Conservation (phyloP, 2,888 invertebrate genomes). For the Tryphoninae sp. region DNA sequence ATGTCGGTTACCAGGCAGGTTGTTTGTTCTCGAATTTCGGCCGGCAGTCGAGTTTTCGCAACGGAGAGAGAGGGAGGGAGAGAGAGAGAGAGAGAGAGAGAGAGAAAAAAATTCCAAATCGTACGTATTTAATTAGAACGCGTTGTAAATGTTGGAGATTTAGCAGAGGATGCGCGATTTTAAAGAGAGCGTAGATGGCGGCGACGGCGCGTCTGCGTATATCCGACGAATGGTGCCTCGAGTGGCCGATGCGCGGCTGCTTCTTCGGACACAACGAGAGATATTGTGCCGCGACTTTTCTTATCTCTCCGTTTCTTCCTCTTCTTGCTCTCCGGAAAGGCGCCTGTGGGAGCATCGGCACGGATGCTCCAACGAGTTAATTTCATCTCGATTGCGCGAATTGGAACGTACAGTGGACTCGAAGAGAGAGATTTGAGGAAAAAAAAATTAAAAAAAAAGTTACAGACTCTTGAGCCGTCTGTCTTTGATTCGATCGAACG, state of each 20-base stretch:
- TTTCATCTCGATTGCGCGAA: slow-evolving; percentile 63
- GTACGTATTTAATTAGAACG: not conserved
- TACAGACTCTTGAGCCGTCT: not conserved
- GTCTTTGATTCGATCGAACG: not conserved
- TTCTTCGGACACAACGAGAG: not conserved
- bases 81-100: not conserved
- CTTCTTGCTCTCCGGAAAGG: not conserved
- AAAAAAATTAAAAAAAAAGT: not conserved
- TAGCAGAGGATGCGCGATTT: not conserved
- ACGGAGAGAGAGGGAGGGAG: not conserved
- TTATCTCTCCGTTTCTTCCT: not conserved
- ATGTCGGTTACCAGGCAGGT: slow-evolving; percentile 52
- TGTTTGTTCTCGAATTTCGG: slow-evolving; percentile 54
- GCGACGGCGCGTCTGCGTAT: not conserved
- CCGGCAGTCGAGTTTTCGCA: not conserved
- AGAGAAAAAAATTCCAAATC: no score
- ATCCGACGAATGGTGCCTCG: not conserved
- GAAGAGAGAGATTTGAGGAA: not conserved
- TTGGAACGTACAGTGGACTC: slow-evolving; percentile 47
- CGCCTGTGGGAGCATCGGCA: not conserved
- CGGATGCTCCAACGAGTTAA: slow-evolving; percentile 56
- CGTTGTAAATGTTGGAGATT: not conserved
- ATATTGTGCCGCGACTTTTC: not conserved
- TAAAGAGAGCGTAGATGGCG: not conserved
- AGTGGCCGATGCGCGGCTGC: not conserved